Base-by-base conservation (phyloP, 1,140 invertebrate species). In the Drosophila gunungcola region DNA sequence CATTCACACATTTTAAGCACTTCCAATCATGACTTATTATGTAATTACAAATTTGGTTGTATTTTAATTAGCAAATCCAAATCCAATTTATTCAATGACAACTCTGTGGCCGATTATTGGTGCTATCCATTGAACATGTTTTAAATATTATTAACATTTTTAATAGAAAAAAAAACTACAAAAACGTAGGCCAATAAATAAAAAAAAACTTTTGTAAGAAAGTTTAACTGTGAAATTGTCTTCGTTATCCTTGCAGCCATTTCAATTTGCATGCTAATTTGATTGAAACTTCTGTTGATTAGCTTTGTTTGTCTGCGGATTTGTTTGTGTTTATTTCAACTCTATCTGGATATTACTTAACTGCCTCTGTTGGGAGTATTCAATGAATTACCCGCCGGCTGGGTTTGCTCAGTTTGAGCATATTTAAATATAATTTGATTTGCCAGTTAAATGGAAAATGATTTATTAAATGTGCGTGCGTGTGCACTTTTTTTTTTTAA, bases 361-460 rank as follows among this genome's bases (percentile, higher is more conserved):
- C 32, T 39, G 21, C 48, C 56, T 58, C 32, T 34, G 12, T 32
- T 25, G 46, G 41, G 7, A 25, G 11, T 55, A 4, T 36, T 43
- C 41, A 60, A 11, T 52, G 25, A 29, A 64, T 38, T 42, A 61
- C 36, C 62, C 63, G 63, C 36, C 13, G 57, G 63, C 57, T 41
- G 49, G 78, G 58, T 73, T 85, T 61, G 60, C 54, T 64, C 46
- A 65, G 68, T 84, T 85, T 56, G 45, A 65, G 48, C 69, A 65
- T 68, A 83, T 78, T 84, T 85, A 69, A 61, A 78, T 78, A 73
- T 81, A 78, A 84, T 86, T 81, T 74, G 73, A 86, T 81, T 84
- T 86, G 60, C 43, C 82, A 62, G 73, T 77, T 69, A 41, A 65
- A 84, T 77, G 69, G 51, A 49, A 77, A 78, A 74, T 86, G 63